Evolutionary conservation across 2,113 vertebrate genomes (phyloP), one percentile per base, ranked within the genome.

Genomic region (Fregetta grallaria): DNA sequence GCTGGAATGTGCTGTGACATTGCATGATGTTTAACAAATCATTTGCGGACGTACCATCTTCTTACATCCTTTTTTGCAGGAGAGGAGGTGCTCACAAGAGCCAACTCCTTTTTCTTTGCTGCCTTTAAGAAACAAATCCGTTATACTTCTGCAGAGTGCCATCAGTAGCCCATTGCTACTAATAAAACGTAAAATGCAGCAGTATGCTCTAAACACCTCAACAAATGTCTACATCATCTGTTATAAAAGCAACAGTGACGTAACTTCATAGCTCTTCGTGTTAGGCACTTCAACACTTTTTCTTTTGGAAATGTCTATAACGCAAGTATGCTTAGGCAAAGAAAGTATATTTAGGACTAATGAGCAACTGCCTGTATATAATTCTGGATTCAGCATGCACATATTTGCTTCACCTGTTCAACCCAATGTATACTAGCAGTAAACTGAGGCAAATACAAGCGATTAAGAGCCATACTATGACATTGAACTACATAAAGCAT

Each of bases 351-450:
- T 96, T 80, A 91, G 55, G 76, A 70, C 45, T 96, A 96, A 92
- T 16, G 59, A 96, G 67, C 88, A 94, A 78, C 66, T 78, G 82
- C 50, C 68, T 76, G 77, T 42, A 85, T 92, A 96, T 92, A 86
- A 77, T 82, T 95, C 92, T 88, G 91, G 79, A 84, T 75, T 91
- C 74, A 81, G 90, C 83, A 94, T 95, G 85, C 88, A 93, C 71
- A 30, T 77, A 61, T 71, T 95, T 94, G 50, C 67, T 91, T 96
- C 93, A 77, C 91, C 79, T 96, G 71, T 70, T 93, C 92, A 88
- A 88, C 63, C 74, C 72, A 71, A 81, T 1, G 10, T 59, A 63
- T 53, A 26, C 38, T 86, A 90, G 79, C 45, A 89, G 87, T 96
- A 96, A 95, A 94, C 19, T 8, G 85, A 93, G 85, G 74, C 94